Evolutionary conservation across 2,888 invertebrate genomes (phyloP).

Genomic region (Tuberolachnus salignus): DNA sequence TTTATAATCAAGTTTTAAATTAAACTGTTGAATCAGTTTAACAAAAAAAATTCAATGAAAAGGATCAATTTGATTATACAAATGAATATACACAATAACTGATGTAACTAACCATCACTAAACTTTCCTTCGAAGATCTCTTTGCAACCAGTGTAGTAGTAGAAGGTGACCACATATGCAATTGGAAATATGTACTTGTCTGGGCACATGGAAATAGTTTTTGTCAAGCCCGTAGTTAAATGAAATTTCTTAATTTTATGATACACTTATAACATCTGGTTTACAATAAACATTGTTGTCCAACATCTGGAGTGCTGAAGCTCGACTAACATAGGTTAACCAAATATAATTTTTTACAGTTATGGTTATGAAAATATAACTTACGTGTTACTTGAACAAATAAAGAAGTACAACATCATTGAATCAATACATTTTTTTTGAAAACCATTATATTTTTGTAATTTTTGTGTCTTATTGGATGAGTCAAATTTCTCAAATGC

Average conservation of each 20-base stretch:
- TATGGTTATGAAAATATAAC: background rate
- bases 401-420: constrained; percentile 52
- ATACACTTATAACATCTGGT: constrained; percentile 51
- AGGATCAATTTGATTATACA: too few species aligned
- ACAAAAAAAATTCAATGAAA: background rate
- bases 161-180: constrained; percentile 38
- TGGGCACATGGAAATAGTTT: constrained; percentile 49
- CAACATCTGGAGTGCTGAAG: constrained; percentile 38
- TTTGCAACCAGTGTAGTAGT: constrained; percentile 51
- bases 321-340: constrained; percentile 15
- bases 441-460: constrained; percentile 48
- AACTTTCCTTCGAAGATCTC: constrained; percentile 53
- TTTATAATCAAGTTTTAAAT: too few species aligned
- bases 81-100: too few species aligned
- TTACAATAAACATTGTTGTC: constrained; percentile 52
- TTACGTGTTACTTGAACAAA: constrained; percentile 48
- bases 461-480: constrained; percentile 22
- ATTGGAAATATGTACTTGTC: constrained; percentile 48
- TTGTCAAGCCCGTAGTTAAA: constrained; percentile 50
- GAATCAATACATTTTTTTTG: constrained; percentile 52
- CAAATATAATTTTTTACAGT: background rate
- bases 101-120: constrained; percentile 34
- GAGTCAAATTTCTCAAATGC: constrained; percentile 29
- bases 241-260: constrained; percentile 53
- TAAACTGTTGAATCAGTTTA: too few species aligned